Conservation (phyloP, 2,888 invertebrate species). For the Rotaria magnacalcarata region DNA sequence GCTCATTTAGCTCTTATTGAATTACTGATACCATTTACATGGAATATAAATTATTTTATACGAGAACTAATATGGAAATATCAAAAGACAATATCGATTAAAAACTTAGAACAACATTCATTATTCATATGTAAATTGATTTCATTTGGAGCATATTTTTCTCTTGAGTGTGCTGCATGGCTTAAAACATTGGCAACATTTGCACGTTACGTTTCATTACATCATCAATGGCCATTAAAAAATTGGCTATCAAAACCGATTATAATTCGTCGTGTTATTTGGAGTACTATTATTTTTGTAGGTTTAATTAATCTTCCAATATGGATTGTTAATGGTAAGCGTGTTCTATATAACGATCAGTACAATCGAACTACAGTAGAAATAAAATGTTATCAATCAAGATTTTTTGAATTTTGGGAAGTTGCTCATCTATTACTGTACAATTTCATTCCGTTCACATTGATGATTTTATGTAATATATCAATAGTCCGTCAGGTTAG, state of each 20-base stretch:
- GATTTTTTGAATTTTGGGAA: background rate
- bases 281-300: background rate
- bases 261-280: background rate
- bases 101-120: conserved; percentile 42
- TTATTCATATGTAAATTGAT: conserved; percentile 44
- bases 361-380: background rate
- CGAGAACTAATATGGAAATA: conserved; percentile 42
- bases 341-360: background rate
- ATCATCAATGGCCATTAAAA: background rate
- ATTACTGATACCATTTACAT: background rate
- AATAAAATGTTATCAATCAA: conserved; percentile 17
- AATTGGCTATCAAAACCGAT: background rate
- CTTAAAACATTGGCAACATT: conserved; percentile 42
- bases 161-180: conserved; percentile 45
- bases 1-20: background rate
- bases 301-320: background rate
- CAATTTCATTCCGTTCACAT: conserved; percentile 29
- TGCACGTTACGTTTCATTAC: conserved; percentile 34
- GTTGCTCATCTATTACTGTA: conserved; percentile 20
- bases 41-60: conserved; percentile 29
- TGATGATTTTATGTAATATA: conserved; percentile 10
- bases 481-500: background rate
- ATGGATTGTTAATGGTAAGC: background rate
- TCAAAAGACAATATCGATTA: conserved; percentile 18
- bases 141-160: conserved; percentile 43